Base-by-base conservation (phyloP, 2,797 vertebrate genomes). In the Mionectes olivaceus region DNA sequence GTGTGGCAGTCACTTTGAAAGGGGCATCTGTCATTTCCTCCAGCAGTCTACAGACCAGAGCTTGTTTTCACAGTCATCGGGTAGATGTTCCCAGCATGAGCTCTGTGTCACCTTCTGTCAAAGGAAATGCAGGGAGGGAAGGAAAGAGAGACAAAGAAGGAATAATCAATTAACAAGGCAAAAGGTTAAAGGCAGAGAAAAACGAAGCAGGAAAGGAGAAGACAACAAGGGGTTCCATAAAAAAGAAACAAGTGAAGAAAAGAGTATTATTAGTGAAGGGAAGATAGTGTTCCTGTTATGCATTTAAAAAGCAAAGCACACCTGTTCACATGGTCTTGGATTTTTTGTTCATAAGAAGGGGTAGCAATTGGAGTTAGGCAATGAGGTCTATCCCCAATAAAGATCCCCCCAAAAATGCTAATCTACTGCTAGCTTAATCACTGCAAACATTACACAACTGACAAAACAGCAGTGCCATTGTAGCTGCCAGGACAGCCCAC, bases 81-180 rank as follows among this genome's bases (percentile, higher is more conserved):
- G 71, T 94, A 80, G 78, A 30, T 74, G 71, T 19, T 89, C 56
- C 63, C 94, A 95, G 90, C 81, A 46, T 33, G 93, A 84, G 22
- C 50, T 50, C 19, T 13, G 16, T 56, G 81, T 80, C 90, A 84
- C 90, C 86, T 95, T 92, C 86, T 93, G 93, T 90, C 83, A 90
- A 77, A 83, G 52, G 65, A 28, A 11, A 83, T 30, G 9, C 81
- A 91, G 86, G 37, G 24, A 90, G 56, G 7, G 23, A 91, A 86
- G 30, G 12, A 74, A 77, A 60, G 83, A 70, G 61, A 74, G 30
- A 87, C 84, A 89, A 91, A 92, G 64, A 68, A 55, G 25, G 71
- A 89, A 56, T 60, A 71, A 84, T 87, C 83, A 90, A 32, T 82
- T 86, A 64, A 53, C 27, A 57, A 67, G 10, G 44, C 28, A 91